Evolutionary conservation across 1,140 invertebrate genomes (phyloP), one percentile per base, ranked within the genome.

Genomic region (Nylanderia fulva): DNA sequence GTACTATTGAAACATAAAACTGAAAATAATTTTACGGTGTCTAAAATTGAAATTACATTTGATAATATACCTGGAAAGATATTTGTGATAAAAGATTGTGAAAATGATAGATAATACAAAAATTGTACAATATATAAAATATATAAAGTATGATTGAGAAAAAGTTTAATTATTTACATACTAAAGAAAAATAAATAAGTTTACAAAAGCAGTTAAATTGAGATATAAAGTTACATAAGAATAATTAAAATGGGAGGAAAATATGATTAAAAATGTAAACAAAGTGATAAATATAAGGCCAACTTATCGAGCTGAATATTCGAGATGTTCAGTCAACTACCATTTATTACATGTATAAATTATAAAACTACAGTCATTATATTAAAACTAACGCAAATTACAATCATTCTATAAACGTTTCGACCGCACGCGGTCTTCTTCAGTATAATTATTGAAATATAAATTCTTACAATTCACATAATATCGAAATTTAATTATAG

Each of bases 1-100:
- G 48, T 88, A n/a, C 18, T 42, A 15, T 21, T 58, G 24, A 42
- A 84, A 6, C 36, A 42, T 15, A 4, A 48, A 15, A 27, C 85
- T 13, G 0, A 74, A 5, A 68, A 72, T 29, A 85, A 18, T 61
- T 29, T 48, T 56, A 21, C 76, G 6, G 66, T 91, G 15, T 85
- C 56, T 11, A 91, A 84, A 15, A 33, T 91, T 64, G 88, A 92
- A 82, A 64, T 93, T 21, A 69, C 21, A n/a, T 68, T 90, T 60
- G 33, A 86, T 0, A 82, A 90, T 75, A 18, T 86, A 21, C 52
- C 86, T 39, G 36, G 63, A 24, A 84, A 89, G 58, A 79, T 82
- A 33, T 85, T 90, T 85, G 48, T 88, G 24, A 86, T 92, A 68
- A 86, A 86, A 48, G 71, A 86, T 54, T 60, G 58, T 58, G 42